These are phyloP conservation scores for Albula glossodonta DNA, from an alignment of 2,113 vertebrate species.

Conservation along the genomic window DNA sequence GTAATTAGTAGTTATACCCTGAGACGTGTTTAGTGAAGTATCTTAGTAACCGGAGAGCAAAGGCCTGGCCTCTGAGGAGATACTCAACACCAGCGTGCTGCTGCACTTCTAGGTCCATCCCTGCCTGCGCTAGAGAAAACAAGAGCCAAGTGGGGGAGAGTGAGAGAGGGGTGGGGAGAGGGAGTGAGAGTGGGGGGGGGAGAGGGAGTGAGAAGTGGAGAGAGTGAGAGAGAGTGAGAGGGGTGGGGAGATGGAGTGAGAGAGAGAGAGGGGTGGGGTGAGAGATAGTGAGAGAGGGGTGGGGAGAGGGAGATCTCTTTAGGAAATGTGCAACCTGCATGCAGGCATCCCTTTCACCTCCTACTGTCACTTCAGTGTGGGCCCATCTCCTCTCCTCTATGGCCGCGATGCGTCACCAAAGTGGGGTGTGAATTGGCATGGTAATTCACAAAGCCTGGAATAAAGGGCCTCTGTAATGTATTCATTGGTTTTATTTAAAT, in stretches of 20 bases:
- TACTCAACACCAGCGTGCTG: too few relatives aligned
- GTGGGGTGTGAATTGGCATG: conserved; percentile 48
- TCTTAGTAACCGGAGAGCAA: background rate
- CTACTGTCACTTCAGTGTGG: background rate
- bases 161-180: background rate
- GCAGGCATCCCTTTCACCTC: background rate
- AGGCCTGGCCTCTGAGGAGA: background rate
- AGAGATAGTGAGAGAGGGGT: background rate
- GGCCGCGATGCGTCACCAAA: conserved; percentile 25
- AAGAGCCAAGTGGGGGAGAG: too few relatives aligned
- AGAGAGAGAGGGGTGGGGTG: too few relatives aligned
- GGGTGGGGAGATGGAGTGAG: too few relatives aligned
- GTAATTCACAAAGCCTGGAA: conserved; percentile 51
- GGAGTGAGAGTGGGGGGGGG: background rate
- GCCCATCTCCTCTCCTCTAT: conserved; percentile 15
- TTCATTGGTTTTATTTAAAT: conserved; percentile 69
- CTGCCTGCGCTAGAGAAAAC: too few relatives aligned
- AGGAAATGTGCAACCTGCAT: background rate
- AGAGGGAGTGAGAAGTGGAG: background rate
- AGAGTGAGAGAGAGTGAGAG: background rate
- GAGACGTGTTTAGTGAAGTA: too few relatives aligned
- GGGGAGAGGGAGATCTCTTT: background rate
- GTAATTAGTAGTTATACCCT: too few relatives aligned
- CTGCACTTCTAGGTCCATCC: too few relatives aligned
- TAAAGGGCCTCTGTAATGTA: conserved; percentile 60